phyloP scores from a whole-genome alignment of 2,797 vertebrate species.

The Monodelphis domestica region DNA sequence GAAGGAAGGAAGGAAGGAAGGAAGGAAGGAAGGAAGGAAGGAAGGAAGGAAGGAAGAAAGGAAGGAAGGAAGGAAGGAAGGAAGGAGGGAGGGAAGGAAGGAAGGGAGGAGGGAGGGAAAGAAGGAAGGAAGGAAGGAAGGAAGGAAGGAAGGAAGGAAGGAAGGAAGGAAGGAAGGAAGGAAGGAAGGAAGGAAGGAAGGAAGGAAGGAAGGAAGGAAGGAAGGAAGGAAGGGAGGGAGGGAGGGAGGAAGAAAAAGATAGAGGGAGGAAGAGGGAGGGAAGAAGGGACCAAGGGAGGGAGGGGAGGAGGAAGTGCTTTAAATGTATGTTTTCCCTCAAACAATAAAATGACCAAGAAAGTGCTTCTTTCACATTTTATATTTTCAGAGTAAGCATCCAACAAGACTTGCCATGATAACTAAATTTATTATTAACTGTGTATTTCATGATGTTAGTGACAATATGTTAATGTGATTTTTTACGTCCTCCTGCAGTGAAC shows the following conservation, averaged over 20 bases:
- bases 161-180: no score
- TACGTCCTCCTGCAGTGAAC: conserved; percentile 95
- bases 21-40: no score
- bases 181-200: no score
- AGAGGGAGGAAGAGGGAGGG: neutral
- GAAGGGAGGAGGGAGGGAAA: no score
- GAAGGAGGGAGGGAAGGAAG: no score
- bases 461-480: conserved; percentile 99
- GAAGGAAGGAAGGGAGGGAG: neutral
- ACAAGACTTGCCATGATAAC: conserved; percentile 92
- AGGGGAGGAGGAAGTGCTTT: neutral
- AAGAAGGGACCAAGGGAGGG: neutral
- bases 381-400: conserved; percentile 91
- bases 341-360: conserved; percentile 56
- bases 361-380: conserved; percentile 81
- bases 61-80: neutral
- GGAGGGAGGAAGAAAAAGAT: neutral
- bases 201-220: no score
- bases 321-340: conserved; percentile 24
- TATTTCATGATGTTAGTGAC: conserved; percentile 99
- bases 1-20: no score
- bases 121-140: no score
- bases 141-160: no score
- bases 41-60: no score
- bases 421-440: conserved; percentile 98